Evolutionary conservation across 92 coral and sea anemone genomes (phyloP).

Genomic region (Phymanthus crucifer): DNA sequence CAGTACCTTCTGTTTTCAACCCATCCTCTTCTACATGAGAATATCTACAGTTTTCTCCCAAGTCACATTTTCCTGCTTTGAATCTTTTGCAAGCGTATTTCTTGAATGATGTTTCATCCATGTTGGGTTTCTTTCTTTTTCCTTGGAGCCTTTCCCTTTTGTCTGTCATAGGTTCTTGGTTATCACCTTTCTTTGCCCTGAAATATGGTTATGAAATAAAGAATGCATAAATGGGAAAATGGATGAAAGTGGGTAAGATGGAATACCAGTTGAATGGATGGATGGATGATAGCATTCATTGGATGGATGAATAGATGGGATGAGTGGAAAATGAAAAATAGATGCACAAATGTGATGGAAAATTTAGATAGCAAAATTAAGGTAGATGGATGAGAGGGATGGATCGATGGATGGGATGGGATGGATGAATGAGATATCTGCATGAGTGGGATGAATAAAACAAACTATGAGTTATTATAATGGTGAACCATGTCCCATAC

Average conservation of each 20-base stretch:
- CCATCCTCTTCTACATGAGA: slow-evolving; percentile 48
- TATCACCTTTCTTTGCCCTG: slow-evolving; percentile 79
- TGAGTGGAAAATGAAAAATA: too few relatives aligned
- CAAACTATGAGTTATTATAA: neutral
- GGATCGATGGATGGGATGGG: neutral
- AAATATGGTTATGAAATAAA: neutral
- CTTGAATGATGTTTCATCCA: slow-evolving; percentile 45
- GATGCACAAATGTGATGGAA: too few relatives aligned
- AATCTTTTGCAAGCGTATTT: slow-evolving; percentile 82
- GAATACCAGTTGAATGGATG: neutral
- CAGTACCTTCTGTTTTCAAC: neutral
- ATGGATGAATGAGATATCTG: neutral
- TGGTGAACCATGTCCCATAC: slow-evolving; percentile 30
- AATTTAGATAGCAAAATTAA: too few relatives aligned
- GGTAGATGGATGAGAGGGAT: neutral
- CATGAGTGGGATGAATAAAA: neutral
- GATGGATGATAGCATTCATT: neutral
- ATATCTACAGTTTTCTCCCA: slow-evolving; percentile 84
- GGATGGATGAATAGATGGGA: neutral
- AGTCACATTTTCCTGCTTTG: slow-evolving; percentile 73
- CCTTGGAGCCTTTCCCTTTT: slow-evolving; percentile 89
- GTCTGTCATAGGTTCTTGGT: slow-evolving; percentile 58
- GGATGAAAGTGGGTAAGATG: neutral
- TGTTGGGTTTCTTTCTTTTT: slow-evolving; percentile 54
- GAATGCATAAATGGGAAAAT: neutral